These are phyloP conservation scores for Stenolophus ochropezus DNA, from an alignment of 2,888 invertebrate genomes.

Conservation along the genomic window DNA sequence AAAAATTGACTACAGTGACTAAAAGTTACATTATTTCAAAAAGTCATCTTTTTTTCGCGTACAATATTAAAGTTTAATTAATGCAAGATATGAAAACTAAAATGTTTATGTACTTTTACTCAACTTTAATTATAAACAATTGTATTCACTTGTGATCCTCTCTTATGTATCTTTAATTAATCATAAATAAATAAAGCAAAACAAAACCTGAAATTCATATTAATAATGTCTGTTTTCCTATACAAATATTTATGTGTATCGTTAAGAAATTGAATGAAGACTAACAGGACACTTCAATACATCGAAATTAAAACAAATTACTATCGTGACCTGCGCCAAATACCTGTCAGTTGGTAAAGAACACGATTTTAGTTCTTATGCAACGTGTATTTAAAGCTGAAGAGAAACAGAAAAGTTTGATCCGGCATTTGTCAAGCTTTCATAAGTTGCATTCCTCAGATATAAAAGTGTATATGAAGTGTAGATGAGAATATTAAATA, in stretches of 20 bases:
- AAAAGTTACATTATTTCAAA: no score
- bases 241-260: conserved; percentile 48
- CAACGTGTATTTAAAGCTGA: not conserved
- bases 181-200: conserved; percentile 31
- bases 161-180: not conserved
- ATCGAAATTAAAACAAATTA: conserved; percentile 50
- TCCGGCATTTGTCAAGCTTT: conserved; percentile 34
- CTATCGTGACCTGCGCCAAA: conserved; percentile 45
- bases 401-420: not conserved
- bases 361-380: conserved; percentile 10
- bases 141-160: not conserved
- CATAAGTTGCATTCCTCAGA: not conserved
- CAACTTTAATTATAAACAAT: conserved; percentile 6
- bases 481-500: not conserved
- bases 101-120: no score
- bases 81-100: no score
- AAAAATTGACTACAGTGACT: no score
- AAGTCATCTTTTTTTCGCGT: no score
- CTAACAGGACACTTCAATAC: conserved; percentile 44
- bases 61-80: no score
- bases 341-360: not conserved
- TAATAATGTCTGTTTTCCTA: conserved; percentile 15
- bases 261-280: conserved; percentile 29
- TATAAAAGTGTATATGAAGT: not conserved
- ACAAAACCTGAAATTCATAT: not conserved